phyloP scores from a whole-genome alignment of 2,113 vertebrate genomes.

The Sterrhoptilus dennistouni region DNA sequence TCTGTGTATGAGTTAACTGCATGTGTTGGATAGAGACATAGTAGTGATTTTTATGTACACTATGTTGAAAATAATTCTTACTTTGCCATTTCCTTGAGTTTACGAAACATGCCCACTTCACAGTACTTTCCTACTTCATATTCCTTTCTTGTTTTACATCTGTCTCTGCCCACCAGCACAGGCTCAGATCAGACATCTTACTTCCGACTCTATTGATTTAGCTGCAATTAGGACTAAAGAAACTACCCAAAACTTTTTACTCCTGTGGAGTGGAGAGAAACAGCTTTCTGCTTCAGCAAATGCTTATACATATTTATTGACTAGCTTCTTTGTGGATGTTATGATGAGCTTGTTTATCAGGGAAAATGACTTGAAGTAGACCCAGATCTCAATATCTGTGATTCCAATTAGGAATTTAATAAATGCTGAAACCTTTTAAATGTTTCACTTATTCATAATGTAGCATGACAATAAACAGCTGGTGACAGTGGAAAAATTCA shows the following conservation, averaged over 20 bases:
- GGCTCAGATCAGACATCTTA: background rate
- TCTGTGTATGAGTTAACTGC: background rate
- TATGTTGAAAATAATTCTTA: background rate
- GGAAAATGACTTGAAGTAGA: conserved; percentile 13
- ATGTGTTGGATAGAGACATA: background rate
- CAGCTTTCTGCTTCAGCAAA: conserved; percentile 2
- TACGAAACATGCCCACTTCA: background rate
- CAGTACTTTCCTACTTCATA: background rate
- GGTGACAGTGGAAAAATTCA: conserved; percentile 10
- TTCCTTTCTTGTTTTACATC: background rate
- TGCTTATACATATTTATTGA: conserved; percentile 33
- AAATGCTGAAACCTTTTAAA: conserved; percentile 16
- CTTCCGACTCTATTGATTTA: background rate
- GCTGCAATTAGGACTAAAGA: background rate
- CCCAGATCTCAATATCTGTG: conserved; percentile 36
- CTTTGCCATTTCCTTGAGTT: background rate
- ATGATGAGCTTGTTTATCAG: conserved; percentile 32
- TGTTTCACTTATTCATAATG: conserved; percentile 28
- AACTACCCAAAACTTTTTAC: background rate
- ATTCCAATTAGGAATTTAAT: conserved; percentile 54
- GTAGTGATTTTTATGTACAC: background rate
- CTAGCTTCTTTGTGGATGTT: conserved; percentile 26
- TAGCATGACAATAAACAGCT: conserved; percentile 34
- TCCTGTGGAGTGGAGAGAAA: background rate
- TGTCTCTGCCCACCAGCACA: background rate